Conservation (phyloP, 2,113 vertebrate genomes). For the Carlito syrichta region DNA sequence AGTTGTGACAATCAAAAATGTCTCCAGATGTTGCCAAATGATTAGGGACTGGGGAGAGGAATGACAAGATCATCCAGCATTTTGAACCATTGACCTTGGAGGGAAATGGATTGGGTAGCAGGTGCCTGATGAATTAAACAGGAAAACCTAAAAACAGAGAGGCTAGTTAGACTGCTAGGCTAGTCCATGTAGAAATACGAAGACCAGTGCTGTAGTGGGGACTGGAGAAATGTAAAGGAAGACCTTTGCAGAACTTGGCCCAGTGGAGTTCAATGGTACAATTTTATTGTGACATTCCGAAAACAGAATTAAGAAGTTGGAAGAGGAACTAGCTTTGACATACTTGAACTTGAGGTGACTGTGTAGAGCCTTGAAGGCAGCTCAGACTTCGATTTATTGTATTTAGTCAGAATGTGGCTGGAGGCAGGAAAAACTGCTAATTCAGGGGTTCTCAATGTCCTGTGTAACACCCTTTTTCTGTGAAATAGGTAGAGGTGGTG, state of each 20-base stretch:
- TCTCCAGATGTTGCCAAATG: not conserved
- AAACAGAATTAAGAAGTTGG: not conserved
- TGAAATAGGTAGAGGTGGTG: not conserved
- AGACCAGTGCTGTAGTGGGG: not conserved
- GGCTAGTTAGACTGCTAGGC: not conserved
- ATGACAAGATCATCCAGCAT: not conserved
- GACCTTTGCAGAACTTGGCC: not conserved
- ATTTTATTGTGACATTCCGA: not conserved
- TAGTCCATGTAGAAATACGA: not conserved
- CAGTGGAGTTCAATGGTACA: not conserved
- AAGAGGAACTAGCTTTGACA: not conserved
- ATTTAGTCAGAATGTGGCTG: not conserved
- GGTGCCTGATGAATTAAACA: not conserved
- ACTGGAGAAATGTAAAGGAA: not conserved
- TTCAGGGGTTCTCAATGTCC: not conserved
- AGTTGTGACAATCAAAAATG: not conserved
- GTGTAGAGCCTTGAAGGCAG: not conserved
- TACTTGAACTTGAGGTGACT: not conserved
- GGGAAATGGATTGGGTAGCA: not conserved
- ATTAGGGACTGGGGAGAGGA: not conserved
- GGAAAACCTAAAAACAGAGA: not conserved
- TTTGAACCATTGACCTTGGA: conserved; percentile 16
- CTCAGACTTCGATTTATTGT: not conserved
- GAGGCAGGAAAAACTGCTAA: not conserved
- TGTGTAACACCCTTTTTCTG: not conserved